Percentiles rank a stretch among this genome's conserved stretches.
Evolutionary conservation across 2,797 vertebrate genomes (phyloP).

Genomic region (Agapornis canus): DNA sequence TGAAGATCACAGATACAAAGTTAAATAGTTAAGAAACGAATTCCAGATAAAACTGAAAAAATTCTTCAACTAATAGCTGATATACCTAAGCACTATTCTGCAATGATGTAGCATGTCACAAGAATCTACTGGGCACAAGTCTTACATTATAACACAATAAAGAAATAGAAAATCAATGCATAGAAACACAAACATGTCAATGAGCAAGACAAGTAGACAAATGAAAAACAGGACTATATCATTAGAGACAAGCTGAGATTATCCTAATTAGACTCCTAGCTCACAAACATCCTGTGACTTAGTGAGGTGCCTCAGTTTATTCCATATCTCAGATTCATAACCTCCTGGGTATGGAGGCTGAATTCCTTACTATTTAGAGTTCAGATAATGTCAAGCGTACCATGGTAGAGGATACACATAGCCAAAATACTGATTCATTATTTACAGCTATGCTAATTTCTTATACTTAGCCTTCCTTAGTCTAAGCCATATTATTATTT

Average conservation of each 20-base stretch:
- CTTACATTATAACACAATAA: background rate
- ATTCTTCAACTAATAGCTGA: background rate
- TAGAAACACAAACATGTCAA: background rate
- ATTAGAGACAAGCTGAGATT: background rate
- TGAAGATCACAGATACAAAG: background rate
- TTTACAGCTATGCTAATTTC: background rate
- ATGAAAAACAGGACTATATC: background rate
- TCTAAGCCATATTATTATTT: background rate
- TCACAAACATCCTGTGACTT: background rate
- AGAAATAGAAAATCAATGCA: background rate
- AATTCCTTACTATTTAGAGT: background rate
- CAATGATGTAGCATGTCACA: background rate
- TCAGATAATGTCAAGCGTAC: background rate
- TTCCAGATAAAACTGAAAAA: background rate
- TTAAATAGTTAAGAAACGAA: background rate
- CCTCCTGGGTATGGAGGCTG: background rate
- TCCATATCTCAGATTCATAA: background rate
- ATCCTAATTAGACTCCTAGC: background rate
- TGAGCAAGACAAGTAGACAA: background rate
- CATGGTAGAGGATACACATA: background rate
- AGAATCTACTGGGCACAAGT: background rate
- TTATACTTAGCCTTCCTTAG: background rate
- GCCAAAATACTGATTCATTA: background rate
- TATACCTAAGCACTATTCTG: background rate
- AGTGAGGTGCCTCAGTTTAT: background rate